These are phyloP conservation scores for Spodoptera litura DNA, from an alignment of 1,140 invertebrate genomes.

Conservation along the genomic window DNA sequence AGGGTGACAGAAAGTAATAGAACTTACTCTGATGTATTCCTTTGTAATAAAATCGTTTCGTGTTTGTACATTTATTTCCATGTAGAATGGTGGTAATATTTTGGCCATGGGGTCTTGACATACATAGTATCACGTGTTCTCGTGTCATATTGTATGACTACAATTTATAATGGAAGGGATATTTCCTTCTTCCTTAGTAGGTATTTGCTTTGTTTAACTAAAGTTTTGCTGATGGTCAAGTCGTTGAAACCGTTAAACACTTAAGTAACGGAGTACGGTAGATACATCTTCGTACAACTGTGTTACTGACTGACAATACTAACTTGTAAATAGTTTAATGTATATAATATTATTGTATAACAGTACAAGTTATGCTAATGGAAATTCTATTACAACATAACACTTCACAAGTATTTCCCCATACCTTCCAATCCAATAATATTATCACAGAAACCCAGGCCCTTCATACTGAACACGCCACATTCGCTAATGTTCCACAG, in stretches of 20 bases:
- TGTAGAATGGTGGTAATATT: background rate
- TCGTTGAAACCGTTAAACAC: too few species aligned
- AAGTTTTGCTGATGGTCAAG: too few species aligned
- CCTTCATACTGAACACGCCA: conserved; percentile 12
- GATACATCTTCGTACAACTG: background rate
- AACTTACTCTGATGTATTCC: too few species aligned
- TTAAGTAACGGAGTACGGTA: too few species aligned
- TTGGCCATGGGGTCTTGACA: background rate
- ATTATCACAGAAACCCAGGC: background rate
- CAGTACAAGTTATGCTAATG: background rate
- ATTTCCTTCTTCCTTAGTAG: too few species aligned
- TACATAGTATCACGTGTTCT: background rate
- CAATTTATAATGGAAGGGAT: background rate
- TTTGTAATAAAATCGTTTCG: too few species aligned
- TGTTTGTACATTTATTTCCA: too few species aligned
- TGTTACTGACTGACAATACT: too few species aligned
- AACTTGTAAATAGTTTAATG: too few species aligned
- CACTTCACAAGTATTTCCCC: conserved; percentile 7
- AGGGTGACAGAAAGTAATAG: too few species aligned
- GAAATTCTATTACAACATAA: conserved; percentile 19
- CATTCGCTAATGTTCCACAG: conserved; percentile 17
- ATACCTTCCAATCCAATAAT: conserved; percentile 13
- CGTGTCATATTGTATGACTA: background rate
- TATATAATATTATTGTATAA: background rate
- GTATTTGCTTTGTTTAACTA: too few species aligned